Base-by-base conservation (phyloP, 2,888 invertebrate species). In the Pegoplata infirma region DNA sequence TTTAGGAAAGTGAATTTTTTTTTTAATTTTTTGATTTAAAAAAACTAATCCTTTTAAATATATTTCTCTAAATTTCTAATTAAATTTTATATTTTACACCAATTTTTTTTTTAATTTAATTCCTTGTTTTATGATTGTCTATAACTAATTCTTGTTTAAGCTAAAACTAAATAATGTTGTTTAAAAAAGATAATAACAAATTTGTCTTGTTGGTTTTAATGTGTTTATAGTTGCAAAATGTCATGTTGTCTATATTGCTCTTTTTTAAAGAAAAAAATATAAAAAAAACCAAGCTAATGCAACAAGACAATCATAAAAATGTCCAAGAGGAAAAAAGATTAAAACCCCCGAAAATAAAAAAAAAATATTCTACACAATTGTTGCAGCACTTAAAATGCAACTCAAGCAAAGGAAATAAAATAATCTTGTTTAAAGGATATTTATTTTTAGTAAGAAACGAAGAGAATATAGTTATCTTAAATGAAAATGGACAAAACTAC, bases 311-410 rank as follows among this genome's bases (percentile, higher is more conserved):
- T 84, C 83, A 84, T 85, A 85, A 86, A 85, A 85, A 72, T 82
- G 82, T 82, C 82, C 81, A 81, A 82, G 82, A 80, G 73, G 28
- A 25, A 32, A 40, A 36, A 16, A 19, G 7, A 28, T 51, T 16
- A 46, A 17, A 40, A 25, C 17, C n/a, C n/a, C n/a, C 51, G 21
- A 51, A 17, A 17, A 47, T 23, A 32, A 32, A 32, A 53, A 44
- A 55, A 66, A 49, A 21, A 32, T 58, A 67, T 78, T 68, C 61
- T 81, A 82, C 73, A 75, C 75, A 75, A 80, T 80, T 82, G 83
- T 80, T 59, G 61, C 75, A 64, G 75, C 81, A 84, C 86, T 87
- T 87, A 85, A 87, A 86, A 87, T 85, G 86, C 86, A 87, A 86
- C 83, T 82, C 83, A 81, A 82, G 82, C 83, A 78, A 32, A 82